Percentiles rank a stretch among this genome's conserved stretches.
Evolutionary conservation across 2,113 vertebrate species (phyloP).

Genomic region (Camarhynchus parvulus): DNA sequence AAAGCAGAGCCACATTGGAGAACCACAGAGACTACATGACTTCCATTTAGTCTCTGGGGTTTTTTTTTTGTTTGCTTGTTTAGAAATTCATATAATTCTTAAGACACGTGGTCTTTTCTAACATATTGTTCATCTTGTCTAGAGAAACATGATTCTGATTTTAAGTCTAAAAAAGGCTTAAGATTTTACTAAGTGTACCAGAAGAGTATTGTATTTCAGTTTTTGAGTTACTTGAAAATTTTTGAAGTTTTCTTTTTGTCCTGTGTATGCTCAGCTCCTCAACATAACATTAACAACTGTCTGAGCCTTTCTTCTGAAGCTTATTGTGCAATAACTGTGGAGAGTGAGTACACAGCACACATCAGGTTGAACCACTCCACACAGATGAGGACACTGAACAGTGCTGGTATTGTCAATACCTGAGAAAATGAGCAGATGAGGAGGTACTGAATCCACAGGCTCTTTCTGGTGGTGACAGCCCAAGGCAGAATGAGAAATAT

Average conservation of each 20-base stretch:
- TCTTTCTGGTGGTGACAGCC: background rate
- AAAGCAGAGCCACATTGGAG: background rate
- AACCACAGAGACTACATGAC: background rate
- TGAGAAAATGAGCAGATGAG: background rate
- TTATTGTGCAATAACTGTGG: background rate
- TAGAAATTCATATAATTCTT: background rate
- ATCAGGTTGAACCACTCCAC: background rate
- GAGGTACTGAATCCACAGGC: background rate
- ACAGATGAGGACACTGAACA: background rate
- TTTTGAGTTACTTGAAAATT: background rate
- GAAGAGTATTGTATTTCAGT: background rate
- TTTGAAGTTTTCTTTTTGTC: background rate
- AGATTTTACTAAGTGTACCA: background rate
- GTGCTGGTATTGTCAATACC: background rate
- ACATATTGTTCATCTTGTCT: background rate
- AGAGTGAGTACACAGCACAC: background rate
- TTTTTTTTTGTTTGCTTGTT: background rate
- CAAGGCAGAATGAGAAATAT: background rate
- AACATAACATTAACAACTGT: background rate
- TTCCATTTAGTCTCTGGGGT: background rate
- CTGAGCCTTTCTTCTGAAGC: background rate
- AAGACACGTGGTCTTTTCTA: background rate
- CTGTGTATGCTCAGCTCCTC: background rate
- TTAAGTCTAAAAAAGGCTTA: background rate
- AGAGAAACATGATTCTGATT: background rate